These are phyloP conservation scores for Cephus cinctus DNA, from an alignment of 1,140 invertebrate species.

Conservation along the genomic window DNA sequence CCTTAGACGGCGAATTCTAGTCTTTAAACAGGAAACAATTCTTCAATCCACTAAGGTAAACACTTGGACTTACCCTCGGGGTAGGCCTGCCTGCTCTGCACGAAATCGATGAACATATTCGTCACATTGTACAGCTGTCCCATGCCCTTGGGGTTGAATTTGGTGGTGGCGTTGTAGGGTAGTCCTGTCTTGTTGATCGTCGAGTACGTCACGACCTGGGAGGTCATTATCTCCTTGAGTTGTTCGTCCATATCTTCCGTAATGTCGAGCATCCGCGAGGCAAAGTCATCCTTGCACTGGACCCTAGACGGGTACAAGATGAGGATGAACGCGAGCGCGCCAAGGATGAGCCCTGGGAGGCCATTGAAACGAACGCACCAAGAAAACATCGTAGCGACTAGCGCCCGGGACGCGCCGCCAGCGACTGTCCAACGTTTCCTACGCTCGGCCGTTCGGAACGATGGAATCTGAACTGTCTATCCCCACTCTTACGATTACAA, in stretches of 20 bases:
- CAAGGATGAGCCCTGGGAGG: slow-evolving; percentile 16
- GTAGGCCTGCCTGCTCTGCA: slow-evolving; percentile 55
- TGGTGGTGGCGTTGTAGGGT: slow-evolving; percentile 59
- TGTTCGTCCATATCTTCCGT: slow-evolving; percentile 53
- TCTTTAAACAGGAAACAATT: slow-evolving; percentile 7
- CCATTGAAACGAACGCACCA: slow-evolving; percentile 17
- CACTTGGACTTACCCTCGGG: slow-evolving; percentile 55
- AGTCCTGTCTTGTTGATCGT: slow-evolving; percentile 42
- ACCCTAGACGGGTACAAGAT: not conserved
- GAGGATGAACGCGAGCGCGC: slow-evolving; percentile 3
- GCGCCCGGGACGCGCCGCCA: slow-evolving; percentile 43
- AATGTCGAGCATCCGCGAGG: slow-evolving; percentile 35
- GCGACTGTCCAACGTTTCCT: slow-evolving; percentile 24
- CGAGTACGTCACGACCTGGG: slow-evolving; percentile 50
- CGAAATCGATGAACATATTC: slow-evolving; percentile 61
- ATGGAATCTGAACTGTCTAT: not conserved
- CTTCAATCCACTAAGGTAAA: not conserved
- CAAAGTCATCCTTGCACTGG: slow-evolving; percentile 9
- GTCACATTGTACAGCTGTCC: slow-evolving; percentile 67
- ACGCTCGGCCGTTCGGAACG: not conserved
- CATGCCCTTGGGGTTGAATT: slow-evolving; percentile 68
- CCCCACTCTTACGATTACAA: not conserved
- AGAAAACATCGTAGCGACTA: slow-evolving; percentile 30
- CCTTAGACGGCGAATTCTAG: slow-evolving; percentile 21
- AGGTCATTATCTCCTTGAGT: slow-evolving; percentile 49